These are phyloP conservation scores for Eugnorisma glareosa DNA, from an alignment of 2,888 invertebrate species.

Conservation along the genomic window DNA sequence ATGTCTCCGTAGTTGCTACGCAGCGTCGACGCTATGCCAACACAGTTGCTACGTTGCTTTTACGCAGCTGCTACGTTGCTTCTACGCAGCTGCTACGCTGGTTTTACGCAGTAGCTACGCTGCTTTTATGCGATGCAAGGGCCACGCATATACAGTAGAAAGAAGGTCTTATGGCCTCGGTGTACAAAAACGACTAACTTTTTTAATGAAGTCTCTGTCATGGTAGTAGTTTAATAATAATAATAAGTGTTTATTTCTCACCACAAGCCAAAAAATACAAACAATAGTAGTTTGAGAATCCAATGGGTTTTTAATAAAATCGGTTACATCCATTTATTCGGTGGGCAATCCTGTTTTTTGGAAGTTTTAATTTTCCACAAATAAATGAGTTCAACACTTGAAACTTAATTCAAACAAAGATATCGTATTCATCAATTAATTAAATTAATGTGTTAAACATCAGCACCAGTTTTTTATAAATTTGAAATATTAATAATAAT, in stretches of 20 bases:
- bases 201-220: neutral
- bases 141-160: neutral
- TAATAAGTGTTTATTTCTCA: too few species aligned
- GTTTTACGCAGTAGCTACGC: neutral
- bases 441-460: conserved; percentile 16
- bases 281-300: neutral
- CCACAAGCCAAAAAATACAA: too few species aligned
- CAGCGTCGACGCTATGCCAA: too few species aligned
- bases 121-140: neutral
- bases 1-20: neutral
- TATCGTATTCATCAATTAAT: conserved; percentile 14
- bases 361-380: neutral
- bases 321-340: neutral
- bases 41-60: neutral
- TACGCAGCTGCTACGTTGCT: neutral
- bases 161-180: neutral
- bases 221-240: neutral
- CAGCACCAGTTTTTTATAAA: neutral
- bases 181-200: neutral
- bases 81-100: neutral
- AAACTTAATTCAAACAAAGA: conserved; percentile 11
- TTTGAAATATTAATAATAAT: conserved; percentile 11
- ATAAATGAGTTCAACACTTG: neutral
- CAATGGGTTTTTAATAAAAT: neutral
- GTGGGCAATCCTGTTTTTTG: neutral